These are phyloP conservation scores for Lysandra coridon DNA, from an alignment of 2,888 invertebrate genomes.

Conservation along the genomic window DNA sequence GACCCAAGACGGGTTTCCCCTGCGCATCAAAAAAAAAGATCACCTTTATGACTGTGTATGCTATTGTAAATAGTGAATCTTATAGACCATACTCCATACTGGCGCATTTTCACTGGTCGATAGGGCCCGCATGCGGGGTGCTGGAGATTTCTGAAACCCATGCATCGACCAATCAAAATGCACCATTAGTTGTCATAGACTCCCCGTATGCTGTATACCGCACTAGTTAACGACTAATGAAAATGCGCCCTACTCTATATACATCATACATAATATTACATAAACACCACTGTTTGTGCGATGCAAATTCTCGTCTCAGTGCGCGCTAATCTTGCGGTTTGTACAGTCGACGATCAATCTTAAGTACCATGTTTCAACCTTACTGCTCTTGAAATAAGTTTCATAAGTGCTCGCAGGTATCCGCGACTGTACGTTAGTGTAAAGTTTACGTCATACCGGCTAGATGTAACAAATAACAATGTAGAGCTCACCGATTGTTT, in stretches of 20 bases:
- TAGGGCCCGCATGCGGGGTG: too few relatives aligned
- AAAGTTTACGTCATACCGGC: background rate
- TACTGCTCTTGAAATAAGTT: background rate
- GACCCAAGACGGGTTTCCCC: too few relatives aligned
- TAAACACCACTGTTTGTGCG: background rate
- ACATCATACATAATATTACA: background rate
- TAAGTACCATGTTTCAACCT: background rate
- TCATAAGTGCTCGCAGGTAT: background rate
- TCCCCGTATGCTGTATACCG: too few relatives aligned
- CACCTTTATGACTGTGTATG: background rate
- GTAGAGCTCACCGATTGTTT: background rate
- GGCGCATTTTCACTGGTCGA: too few relatives aligned
- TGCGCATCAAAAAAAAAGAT: too few relatives aligned
- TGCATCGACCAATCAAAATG: too few relatives aligned
- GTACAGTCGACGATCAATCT: background rate
- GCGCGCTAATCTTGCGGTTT: conserved; percentile 2
- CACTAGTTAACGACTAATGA: too few relatives aligned
- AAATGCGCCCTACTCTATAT: background rate
- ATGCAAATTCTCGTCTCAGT: conserved; percentile 3
- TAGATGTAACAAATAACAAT: background rate
- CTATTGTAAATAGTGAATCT: background rate
- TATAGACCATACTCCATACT: background rate
- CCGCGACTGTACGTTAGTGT: background rate
- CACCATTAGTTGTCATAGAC: too few relatives aligned
- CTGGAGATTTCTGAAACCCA: too few relatives aligned